Conservation (phyloP, 1,140 invertebrate genomes). For the Tetraneura akinire region DNA sequence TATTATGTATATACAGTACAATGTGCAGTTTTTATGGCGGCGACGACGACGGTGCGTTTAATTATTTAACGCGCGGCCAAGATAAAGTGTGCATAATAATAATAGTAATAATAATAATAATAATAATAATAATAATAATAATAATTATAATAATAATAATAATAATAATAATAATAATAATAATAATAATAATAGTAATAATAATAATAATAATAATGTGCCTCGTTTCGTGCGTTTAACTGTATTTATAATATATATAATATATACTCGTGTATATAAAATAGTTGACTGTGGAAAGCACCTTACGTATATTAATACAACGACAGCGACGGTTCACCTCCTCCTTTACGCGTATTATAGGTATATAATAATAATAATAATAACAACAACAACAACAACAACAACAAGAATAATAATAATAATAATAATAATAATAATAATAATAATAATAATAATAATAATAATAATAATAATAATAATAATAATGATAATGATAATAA, state of each 20-base stretch:
- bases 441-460: no score
- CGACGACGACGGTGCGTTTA: slow-evolving; percentile 10
- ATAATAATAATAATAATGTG: slow-evolving; percentile 18
- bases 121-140: neutral
- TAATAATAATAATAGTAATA: neutral
- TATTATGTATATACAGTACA: neutral
- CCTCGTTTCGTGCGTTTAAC: neutral
- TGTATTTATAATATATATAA: no score
- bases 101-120: neutral
- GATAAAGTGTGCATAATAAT: neutral
- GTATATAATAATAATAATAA: no score
- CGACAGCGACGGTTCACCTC: neutral
- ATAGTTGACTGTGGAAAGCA: slow-evolving; percentile 16
- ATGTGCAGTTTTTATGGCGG: neutral
- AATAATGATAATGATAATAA: no score
- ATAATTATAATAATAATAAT: slow-evolving; percentile 1
- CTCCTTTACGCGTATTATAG: neutral
- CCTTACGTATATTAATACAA: slow-evolving; percentile 4
- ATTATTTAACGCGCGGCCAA: slow-evolving; percentile 9
- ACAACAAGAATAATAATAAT: no score
- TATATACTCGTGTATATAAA: no score
- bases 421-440: no score
- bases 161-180: neutral
- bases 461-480: no score
- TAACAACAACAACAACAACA: no score